Conservation (phyloP, 2,113 vertebrate genomes). For the Carettochelys insculpta region DNA sequence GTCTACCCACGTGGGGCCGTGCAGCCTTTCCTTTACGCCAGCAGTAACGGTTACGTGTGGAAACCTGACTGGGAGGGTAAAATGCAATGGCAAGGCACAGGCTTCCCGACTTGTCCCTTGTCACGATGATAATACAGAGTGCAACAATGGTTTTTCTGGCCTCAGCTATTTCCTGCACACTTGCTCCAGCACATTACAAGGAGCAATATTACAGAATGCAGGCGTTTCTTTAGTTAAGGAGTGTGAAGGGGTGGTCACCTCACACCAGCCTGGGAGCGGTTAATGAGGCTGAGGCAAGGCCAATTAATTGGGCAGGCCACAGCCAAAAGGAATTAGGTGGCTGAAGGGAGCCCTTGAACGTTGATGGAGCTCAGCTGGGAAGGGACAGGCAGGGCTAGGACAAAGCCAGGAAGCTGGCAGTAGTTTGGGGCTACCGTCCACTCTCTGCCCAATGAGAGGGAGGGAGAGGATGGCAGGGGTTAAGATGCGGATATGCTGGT, state of each 20-base stretch:
- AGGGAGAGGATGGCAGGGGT: neutral
- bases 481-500: neutral
- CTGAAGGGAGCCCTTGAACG: neutral
- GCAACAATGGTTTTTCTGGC: neutral
- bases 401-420: too few species aligned
- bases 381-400: too few species aligned
- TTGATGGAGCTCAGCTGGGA: neutral
- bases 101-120: neutral
- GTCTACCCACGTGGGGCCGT: too few species aligned
- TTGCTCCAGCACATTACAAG: neutral
- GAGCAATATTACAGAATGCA: neutral
- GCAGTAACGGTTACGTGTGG: neutral
- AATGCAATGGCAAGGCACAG: neutral
- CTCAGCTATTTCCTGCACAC: neutral
- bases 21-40: too few species aligned
- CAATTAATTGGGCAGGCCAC: neutral
- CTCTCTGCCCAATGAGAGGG: too few species aligned
- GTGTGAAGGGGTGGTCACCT: neutral
- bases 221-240: neutral
- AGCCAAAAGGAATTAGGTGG: neutral
- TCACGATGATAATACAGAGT: neutral
- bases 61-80: neutral
- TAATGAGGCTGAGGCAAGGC: neutral
- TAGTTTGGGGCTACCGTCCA: neutral
- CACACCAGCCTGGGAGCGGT: neutral